Percentiles rank a stretch among this genome's conserved stretches.
phyloP scores from a whole-genome alignment of 2,888 invertebrate genomes.

The Malthinus flaveolus region DNA sequence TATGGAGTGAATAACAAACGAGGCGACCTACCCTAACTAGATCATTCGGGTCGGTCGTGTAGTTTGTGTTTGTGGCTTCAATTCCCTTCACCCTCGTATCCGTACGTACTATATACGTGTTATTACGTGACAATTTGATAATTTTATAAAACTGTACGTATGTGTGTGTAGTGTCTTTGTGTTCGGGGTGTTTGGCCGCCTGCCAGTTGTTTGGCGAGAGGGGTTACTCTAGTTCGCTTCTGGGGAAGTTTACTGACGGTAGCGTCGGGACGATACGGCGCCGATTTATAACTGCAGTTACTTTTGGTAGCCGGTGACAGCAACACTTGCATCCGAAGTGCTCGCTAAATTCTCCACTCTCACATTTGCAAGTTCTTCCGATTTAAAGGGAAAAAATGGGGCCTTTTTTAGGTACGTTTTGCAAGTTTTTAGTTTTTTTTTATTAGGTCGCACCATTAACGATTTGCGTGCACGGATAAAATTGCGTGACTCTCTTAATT shows the following conservation, averaged over 20 bases:
- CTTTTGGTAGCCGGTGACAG: constrained; percentile 41
- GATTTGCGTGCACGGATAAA: constrained; percentile 2
- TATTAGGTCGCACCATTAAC: constrained; percentile 2
- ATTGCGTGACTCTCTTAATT: background rate
- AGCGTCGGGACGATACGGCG: constrained; percentile 56
- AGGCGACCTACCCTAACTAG: constrained; percentile 1
- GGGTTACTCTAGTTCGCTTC: constrained; percentile 16
- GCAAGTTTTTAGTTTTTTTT: background rate
- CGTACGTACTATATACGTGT: constrained; percentile 3
- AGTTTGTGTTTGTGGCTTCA: background rate
- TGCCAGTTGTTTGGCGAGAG: constrained; percentile 30
- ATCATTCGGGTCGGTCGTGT: background rate
- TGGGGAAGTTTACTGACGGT: constrained; percentile 43
- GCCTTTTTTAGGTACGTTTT: background rate
- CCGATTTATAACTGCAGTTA: constrained; percentile 47
- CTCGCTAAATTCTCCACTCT: too few species aligned
- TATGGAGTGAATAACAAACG: background rate
- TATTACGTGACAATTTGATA: constrained; percentile 28
- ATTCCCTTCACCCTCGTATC: constrained; percentile 10
- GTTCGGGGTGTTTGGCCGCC: constrained; percentile 30
- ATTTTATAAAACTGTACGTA: constrained; percentile 17
- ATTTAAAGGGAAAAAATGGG: background rate
- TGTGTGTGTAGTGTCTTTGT: constrained; percentile 23
- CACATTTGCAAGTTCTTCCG: too few species aligned
- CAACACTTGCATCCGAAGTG: constrained; percentile 15